Conservation (phyloP, 2,797 vertebrate species). For the Falco rusticolus region DNA sequence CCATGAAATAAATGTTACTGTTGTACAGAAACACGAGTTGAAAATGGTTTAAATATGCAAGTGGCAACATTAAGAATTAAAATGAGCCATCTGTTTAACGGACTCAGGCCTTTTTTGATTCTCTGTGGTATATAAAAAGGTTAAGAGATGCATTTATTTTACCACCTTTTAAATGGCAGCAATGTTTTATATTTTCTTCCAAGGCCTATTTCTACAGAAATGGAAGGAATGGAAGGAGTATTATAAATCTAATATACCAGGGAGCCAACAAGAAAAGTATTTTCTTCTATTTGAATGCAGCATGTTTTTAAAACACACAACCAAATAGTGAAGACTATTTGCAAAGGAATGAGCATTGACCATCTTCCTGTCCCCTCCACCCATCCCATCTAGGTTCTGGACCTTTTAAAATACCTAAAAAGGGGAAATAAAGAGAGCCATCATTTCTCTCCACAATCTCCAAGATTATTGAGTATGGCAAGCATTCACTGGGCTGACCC, state of each 20-base stretch:
- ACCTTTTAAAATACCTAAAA: background rate
- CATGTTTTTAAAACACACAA: background rate
- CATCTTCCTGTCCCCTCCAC: background rate
- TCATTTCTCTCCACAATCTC: background rate
- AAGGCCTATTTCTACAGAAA: background rate
- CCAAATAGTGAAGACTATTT: background rate
- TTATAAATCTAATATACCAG: background rate
- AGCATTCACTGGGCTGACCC: background rate
- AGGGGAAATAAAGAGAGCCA: rapidly evolving
- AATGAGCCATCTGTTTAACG: constrained; percentile 28
- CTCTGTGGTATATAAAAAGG: constrained; percentile 17
- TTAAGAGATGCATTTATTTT: constrained; percentile 28
- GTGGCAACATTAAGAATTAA: constrained; percentile 35
- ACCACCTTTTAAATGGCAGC: constrained; percentile 11
- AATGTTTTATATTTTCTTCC: constrained; percentile 10
- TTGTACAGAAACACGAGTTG: background rate
- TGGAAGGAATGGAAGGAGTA: background rate
- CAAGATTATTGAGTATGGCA: background rate
- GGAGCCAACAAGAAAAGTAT: background rate
- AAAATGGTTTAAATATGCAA: constrained; percentile 27
- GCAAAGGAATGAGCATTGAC: background rate
- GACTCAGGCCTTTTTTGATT: constrained; percentile 14
- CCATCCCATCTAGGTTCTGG: background rate
- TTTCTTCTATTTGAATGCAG: background rate
- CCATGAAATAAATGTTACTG: constrained; percentile 55